Evolutionary conservation across 2,113 vertebrate genomes (phyloP), one percentile per base, ranked within the genome.

Genomic region (Coptodon bakossiorum): DNA sequence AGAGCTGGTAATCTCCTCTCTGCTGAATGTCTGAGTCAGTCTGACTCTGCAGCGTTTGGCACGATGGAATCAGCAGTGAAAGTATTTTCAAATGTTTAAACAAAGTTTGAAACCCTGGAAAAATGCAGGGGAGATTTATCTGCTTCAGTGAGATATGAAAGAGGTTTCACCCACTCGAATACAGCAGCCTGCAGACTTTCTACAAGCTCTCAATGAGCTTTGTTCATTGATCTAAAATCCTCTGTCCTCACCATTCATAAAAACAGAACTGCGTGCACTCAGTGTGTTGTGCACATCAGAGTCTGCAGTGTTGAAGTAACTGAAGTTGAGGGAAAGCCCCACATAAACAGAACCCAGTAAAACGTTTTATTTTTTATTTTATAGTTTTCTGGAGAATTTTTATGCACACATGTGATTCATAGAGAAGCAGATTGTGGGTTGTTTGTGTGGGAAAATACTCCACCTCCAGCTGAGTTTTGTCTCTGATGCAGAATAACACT

Each of bases 1-100:
- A 88, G 66, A 68, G 61, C 43, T 80, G 17, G 31, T 93, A 93
- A 88, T 90, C 91, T 88, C 54, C 81, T 56, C 5, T 53, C 85
- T 84, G 83, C 78, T 81, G 16, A 31, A 53, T 73, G 79, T 73
- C 57, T 45, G 56, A 89, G 80, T 88, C 90, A 61, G 50, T 83
- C 45, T 84, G 85, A 79, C 48, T 90, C 80, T 73, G 87, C 85
- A 61, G 19, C 1, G 8, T 82, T 79, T 83, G 36, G 17, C 10
- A 63, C 12, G 3, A 56, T 57, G 22, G 9, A 73, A 43, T 81
- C 24, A 68, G 16, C 6, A 45, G 73, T 22, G 7, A 68, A 40
- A 22, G 9, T 40, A 22, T 38, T 17, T 19, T 4, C 16, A 56
- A 50, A 38, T 66, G 17, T 73, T 80, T 45, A 9, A 19, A 36